These are phyloP conservation scores for Metopolophium dirhodum DNA, from an alignment of 1,140 invertebrate species.

Conservation along the genomic window DNA sequence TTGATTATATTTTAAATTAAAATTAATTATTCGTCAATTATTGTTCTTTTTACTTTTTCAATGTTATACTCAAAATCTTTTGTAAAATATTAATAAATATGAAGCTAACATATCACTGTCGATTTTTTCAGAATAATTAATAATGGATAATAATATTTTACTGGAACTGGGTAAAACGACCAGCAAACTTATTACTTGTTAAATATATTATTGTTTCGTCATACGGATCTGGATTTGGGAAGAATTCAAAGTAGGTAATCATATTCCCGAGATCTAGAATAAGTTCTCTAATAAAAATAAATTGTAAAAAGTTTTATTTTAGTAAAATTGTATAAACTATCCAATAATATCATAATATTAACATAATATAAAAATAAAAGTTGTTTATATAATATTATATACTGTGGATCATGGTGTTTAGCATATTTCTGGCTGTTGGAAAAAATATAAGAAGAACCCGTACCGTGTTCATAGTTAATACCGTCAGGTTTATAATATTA, in stretches of 20 bases:
- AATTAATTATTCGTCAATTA: background rate
- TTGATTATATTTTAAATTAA: background rate
- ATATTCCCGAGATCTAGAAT: background rate
- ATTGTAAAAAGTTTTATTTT: background rate
- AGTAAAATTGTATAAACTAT: background rate
- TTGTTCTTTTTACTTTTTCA: background rate
- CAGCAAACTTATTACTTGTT: background rate
- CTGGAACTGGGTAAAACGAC: background rate
- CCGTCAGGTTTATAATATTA: background rate
- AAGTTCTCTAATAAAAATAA: background rate
- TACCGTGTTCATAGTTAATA: background rate
- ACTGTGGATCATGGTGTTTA: background rate
- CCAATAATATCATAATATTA: background rate
- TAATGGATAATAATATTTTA: background rate
- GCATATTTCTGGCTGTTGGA: background rate
- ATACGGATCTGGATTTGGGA: background rate
- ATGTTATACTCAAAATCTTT: background rate
- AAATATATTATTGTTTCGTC: background rate
- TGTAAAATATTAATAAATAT: background rate
- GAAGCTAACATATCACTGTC: background rate
- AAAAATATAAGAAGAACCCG: background rate
- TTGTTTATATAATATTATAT: background rate
- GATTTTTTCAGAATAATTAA: background rate
- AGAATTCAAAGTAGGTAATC: background rate
- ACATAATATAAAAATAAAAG: background rate